Base-by-base conservation (phyloP, 2,888 invertebrate genomes). In the Megamerina dolium region DNA sequence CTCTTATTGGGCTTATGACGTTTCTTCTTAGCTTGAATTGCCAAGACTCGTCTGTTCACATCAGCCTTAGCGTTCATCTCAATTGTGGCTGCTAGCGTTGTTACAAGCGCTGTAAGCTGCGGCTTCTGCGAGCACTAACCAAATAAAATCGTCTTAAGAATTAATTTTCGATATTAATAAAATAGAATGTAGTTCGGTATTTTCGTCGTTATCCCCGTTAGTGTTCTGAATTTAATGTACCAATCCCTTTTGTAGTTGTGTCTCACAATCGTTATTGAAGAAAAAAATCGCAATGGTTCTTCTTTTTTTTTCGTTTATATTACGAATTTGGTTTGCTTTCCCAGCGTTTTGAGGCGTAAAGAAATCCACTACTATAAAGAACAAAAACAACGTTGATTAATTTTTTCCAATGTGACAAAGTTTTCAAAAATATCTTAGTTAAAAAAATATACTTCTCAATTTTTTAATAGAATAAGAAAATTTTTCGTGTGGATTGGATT, bases 21-120 rank as follows among this genome's bases (percentile, higher is more conserved):
- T 74, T 89, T 90, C 77, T 89, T 89, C 78, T 90, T 90, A 65
- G 89, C 89, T 78, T 89, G 88, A 68, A 89, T 89, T 71, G 88
- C 87, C 75, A 89, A 78, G 74, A 90, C 88, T 74, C 89, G 83
- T 76, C 89, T 83, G 77, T 89, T 89, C 75, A 87, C 87, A 77
- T 89, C 89, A 75, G 85, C 85, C 81, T 87, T 88, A 73, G 85
- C 82, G 79, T 85, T 87, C 88, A 87, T 88, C 38, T 38, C 49
- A 52, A 42, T 44, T 48, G 38, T 49, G 47, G 37, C 34, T 41
- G 38, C 16, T 23, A 14, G 32, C 52, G 49, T 38, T 49, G 32
- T 41, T 50, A 48, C 37, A 20, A 29, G 39, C 36, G 35, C 18
- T n/a, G 47, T 48, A n/a, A 50, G 42, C 48, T 51, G 33, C 37